Evolutionary conservation across 2,888 invertebrate species (phyloP).

Genomic region (Synergus itoensis): DNA sequence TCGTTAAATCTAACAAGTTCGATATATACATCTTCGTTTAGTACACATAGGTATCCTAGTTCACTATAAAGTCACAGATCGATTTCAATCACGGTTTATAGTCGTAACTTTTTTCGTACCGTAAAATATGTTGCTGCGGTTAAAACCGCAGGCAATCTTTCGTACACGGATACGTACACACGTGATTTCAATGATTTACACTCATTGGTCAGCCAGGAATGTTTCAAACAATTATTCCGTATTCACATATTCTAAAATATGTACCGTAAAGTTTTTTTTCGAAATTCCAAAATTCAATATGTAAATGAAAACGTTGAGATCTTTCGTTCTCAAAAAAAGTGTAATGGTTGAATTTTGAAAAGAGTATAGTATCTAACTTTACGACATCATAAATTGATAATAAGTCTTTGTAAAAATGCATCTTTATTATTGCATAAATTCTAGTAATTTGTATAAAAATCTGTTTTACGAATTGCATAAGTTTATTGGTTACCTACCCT

Average conservation of each 20-base stretch:
- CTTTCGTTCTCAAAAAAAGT: background rate
- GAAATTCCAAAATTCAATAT: background rate
- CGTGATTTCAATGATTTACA: conserved; percentile 24
- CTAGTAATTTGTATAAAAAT: background rate
- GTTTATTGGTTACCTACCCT: conserved; percentile 57
- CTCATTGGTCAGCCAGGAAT: conserved; percentile 14
- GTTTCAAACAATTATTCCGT: background rate
- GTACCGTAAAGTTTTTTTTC: background rate
- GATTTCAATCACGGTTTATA: conserved; percentile 54
- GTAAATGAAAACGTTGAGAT: background rate
- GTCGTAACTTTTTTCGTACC: conserved; percentile 30
- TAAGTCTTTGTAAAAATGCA: background rate
- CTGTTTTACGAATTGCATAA: background rate
- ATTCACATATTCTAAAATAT: background rate
- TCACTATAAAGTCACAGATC: conserved; percentile 35
- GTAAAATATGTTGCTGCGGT: conserved; percentile 47
- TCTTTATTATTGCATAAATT: conserved; percentile 31
- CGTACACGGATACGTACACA: background rate
- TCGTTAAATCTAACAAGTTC: no score
- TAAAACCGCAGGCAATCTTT: conserved; percentile 32
- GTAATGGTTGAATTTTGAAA: background rate
- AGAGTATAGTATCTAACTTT: background rate
- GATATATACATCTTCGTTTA: no score
- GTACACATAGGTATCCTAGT: background rate
- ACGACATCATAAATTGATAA: background rate